Conservation (phyloP, 30 jellyfish, hydroid and myxozoan species). For the Turritopsis dohrnii region DNA sequence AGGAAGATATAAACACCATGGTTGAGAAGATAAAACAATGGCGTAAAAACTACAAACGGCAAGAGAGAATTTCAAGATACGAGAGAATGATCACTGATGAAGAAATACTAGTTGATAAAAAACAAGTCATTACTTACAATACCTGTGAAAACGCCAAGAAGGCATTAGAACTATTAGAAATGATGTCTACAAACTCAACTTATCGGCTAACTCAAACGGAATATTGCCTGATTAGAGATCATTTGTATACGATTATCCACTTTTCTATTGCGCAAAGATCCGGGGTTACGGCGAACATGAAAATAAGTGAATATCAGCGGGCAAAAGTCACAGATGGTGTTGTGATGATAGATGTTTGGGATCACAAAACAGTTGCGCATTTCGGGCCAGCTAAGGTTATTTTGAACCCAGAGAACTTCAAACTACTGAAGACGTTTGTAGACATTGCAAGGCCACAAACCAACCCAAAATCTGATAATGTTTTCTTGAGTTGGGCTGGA, state of each 20-base stretch:
- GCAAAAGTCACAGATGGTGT: background rate
- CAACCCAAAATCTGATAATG: slow-evolving; percentile 6
- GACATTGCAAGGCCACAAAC: slow-evolving; percentile 4
- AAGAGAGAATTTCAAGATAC: slow-evolving; percentile 13
- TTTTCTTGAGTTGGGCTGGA: slow-evolving; percentile 20
- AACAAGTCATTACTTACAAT: slow-evolving; percentile 6
- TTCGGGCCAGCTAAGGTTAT: slow-evolving; percentile 21
- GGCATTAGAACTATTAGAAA: slow-evolving; percentile 9
- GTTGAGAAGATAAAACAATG: slow-evolving; percentile 7
- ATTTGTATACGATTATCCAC: background rate
- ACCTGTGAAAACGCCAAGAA: background rate
- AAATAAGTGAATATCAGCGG: background rate
- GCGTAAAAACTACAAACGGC: slow-evolving; percentile 7
- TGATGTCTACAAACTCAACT: slow-evolving; percentile 2
- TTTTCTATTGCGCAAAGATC: slow-evolving; percentile 4
- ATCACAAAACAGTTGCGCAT: slow-evolving; percentile 18
- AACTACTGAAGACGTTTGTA: background rate
- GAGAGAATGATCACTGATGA: slow-evolving; percentile 8
- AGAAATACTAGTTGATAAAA: slow-evolving; percentile 3
- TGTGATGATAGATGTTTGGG: slow-evolving; percentile 2
- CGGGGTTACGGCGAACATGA: slow-evolving; percentile 19
- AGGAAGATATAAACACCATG: background rate
- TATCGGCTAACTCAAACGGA: background rate
- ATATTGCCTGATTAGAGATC: background rate
- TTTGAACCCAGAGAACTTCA: background rate